Base-by-base conservation (phyloP, 92 coral and sea anemone genomes). In the Epizoanthus rinbou region DNA sequence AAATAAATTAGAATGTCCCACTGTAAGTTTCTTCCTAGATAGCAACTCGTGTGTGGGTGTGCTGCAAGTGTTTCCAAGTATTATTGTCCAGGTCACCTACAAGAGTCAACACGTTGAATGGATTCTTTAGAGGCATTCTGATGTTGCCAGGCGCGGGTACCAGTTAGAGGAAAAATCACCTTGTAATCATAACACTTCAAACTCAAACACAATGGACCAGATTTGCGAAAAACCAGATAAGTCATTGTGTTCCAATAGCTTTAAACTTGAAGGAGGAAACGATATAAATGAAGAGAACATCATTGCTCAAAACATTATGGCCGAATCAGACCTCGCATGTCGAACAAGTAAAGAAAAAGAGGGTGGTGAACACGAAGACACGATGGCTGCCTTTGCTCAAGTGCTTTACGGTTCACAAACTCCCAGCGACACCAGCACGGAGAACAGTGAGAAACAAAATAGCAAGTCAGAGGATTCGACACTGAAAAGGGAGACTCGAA, bases 81-180 rank as follows among this genome's bases (percentile, higher is more conserved):
- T 4, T 67, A 33, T 16, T 17, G 18, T 33, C n/a, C 54, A 9
- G 31, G 45, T 15, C 59, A 65, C 60, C 33, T 58, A 47, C 39
- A 64, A 62, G n/a, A 14, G 43, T 37, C 3, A 37, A 37, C 43
- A 37, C 43, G 22, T 24, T 63, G 22, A 85, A 75, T 54, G 64
- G 80, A 69, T 43, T 80, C 74, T 74, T 47, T 33, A 23, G 6
- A 11, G 24, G 52, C 11, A 56, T 58, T 71, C 19, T 47, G 37
- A 53, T 45, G 89, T 86, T 80, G 71, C 78, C 72, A 47, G 22
- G 89, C 57, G 74, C 89, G 64, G 86, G 89, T 81, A 80, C 86
- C 82, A 80, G 89, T 70, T 57, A 43, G 47, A 64, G 31, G 65
- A 24, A 60, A 33, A 35, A 74, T 16, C 37, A 84, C 23, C 1